Conservation (phyloP, 1,140 invertebrate species). For the Magallana angulata region DNA sequence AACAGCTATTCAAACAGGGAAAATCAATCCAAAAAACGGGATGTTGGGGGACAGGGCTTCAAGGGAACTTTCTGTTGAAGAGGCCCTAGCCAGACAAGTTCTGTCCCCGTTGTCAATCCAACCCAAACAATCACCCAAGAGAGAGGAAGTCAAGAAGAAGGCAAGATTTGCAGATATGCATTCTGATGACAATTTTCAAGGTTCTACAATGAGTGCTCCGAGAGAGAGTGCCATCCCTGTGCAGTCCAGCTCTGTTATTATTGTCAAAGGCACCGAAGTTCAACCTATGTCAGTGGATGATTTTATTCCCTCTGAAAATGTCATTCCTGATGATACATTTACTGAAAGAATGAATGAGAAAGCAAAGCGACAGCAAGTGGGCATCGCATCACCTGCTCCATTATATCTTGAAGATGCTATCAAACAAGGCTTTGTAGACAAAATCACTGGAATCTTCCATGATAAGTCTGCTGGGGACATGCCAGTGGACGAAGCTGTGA, state of each 20-base stretch:
- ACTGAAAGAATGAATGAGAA: conserved; percentile 72
- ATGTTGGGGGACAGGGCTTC: conserved; percentile 87
- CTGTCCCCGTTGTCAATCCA: conserved; percentile 69
- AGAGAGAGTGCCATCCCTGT: not conserved
- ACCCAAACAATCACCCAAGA: conserved; percentile 21
- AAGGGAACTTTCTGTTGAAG: conserved; percentile 86
- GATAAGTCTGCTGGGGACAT: conserved; percentile 86
- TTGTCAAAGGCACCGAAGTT: conserved; percentile 67
- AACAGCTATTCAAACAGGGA: conserved; percentile 68
- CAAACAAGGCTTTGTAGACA: conserved; percentile 81
- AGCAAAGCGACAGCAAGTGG: conserved; percentile 86
- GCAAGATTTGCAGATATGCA: not conserved
- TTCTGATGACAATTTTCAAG: conserved; percentile 5
- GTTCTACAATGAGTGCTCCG: not conserved
- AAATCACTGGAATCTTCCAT: conserved; percentile 87
- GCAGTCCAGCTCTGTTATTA: conserved; percentile 62
- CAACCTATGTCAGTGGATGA: conserved; percentile 54
- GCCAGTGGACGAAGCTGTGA: conserved; percentile 90
- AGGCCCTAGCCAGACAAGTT: conserved; percentile 82
- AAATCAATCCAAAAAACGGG: conserved; percentile 70
- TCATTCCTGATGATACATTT: not conserved
- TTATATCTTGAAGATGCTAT: conserved; percentile 71
- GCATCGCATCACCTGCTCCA: conserved; percentile 71
- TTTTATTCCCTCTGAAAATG: conserved; percentile 82
- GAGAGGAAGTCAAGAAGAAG: not conserved